Conservation (phyloP, 37 sponge, comb jelly and placozoan genomes). For the Hexactinellida sp. region DNA sequence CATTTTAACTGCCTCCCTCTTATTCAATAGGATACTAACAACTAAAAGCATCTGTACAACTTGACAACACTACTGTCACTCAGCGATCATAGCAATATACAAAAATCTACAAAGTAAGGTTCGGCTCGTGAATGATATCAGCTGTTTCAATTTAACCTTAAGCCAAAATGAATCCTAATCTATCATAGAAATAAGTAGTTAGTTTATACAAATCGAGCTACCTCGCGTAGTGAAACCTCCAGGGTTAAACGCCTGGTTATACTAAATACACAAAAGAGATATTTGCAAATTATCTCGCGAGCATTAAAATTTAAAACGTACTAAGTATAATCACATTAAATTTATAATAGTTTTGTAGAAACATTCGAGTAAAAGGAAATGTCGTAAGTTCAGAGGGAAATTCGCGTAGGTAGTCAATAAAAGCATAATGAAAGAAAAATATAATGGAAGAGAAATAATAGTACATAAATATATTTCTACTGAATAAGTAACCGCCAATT, state of each 20-base stretch:
- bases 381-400: no score
- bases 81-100: neutral
- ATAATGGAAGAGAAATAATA: neutral
- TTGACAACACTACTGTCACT: neutral
- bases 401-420: neutral
- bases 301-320: no score
- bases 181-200: neutral
- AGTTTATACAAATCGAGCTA: neutral
- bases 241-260: neutral
- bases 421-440: neutral
- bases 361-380: no score
- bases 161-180: neutral
- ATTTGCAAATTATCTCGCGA: no score
- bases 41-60: neutral
- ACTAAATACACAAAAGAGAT: no score
- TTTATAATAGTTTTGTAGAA: no score
- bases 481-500: no score
- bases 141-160: neutral
- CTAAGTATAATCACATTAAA: no score
- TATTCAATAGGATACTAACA: neutral
- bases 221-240: neutral
- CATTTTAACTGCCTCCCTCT: neutral
- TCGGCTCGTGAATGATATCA: conserved; percentile 9
- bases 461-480: no score
- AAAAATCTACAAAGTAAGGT: conserved; percentile 4